A percentile compares a stretch with the other conserved stretches of the same genome.
phyloP scores from a whole-genome alignment of 2,797 vertebrate genomes.

The Poliocrania exsul region DNA sequence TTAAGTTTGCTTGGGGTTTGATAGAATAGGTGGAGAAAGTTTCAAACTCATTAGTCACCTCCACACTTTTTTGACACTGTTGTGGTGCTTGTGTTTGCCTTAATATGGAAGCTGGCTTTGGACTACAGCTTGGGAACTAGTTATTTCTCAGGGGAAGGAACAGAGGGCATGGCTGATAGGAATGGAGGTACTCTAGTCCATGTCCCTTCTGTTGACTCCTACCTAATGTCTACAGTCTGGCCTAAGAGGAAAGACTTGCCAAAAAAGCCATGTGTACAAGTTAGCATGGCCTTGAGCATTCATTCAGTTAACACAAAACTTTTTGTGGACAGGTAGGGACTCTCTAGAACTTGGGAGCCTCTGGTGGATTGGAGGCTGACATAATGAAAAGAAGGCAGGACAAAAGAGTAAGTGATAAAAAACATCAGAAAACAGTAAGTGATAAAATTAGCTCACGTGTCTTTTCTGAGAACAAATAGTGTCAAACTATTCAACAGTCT shows the following conservation, averaged over 20 bases:
- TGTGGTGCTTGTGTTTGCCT: neutral
- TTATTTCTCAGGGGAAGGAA: neutral
- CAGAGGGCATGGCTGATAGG: neutral
- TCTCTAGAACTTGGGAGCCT: neutral
- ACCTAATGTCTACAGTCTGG: neutral
- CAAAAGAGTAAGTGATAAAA: neutral
- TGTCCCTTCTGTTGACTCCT: neutral
- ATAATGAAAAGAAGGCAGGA: neutral
- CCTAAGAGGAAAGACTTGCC: neutral
- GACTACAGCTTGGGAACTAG: neutral
- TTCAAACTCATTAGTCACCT: neutral
- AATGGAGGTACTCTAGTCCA: neutral
- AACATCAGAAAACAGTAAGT: neutral
- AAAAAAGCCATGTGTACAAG: neutral
- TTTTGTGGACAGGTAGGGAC: neutral
- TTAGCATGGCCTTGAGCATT: neutral
- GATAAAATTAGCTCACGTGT: neutral
- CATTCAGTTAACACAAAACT: neutral
- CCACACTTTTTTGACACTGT: neutral
- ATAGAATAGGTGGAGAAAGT: neutral
- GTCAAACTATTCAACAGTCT: neutral
- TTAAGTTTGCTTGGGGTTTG: neutral
- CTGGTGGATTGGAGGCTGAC: neutral
- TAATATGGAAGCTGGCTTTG: neutral
- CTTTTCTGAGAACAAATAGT: neutral